Evolutionary conservation across 2,888 invertebrate species (phyloP).

Genomic region (Clostera curtula): DNA sequence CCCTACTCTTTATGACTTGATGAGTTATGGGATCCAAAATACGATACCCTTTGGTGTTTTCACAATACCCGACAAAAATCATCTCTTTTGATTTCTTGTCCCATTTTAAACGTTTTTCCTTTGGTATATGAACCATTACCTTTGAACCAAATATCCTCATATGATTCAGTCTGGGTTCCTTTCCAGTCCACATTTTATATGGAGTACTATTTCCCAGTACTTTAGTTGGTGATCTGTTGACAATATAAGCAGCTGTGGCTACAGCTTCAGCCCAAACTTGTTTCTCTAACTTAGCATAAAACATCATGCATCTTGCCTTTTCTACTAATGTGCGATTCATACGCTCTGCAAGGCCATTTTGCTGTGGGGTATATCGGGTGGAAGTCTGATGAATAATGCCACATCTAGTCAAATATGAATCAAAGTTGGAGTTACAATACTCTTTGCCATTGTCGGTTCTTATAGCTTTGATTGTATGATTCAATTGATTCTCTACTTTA

Average conservation of each 20-base stretch:
- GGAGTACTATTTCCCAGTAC: neutral
- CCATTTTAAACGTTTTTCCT: slow-evolving; percentile 4
- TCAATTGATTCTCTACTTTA: neutral
- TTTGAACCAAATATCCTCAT: slow-evolving; percentile 2
- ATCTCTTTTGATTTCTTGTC: slow-evolving; percentile 4
- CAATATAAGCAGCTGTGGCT: slow-evolving; percentile 2
- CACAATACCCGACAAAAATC: slow-evolving; percentile 5
- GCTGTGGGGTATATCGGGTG: slow-evolving; percentile 1
- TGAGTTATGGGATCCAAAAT: slow-evolving; percentile 11
- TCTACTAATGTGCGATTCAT: slow-evolving; percentile 4
- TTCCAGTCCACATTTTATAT: slow-evolving; percentile 2
- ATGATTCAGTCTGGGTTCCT: slow-evolving; percentile 3
- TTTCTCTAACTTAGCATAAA: slow-evolving; percentile 1
- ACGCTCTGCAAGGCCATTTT: slow-evolving; percentile 1
- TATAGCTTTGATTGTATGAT: neutral
- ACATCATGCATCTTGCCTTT: slow-evolving; percentile 1
- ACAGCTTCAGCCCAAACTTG: slow-evolving; percentile 3
- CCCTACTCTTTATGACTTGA: slow-evolving; percentile 15
- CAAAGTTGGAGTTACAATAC: neutral
- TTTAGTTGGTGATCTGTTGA: slow-evolving; percentile 1
- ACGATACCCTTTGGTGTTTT: slow-evolving; percentile 3
- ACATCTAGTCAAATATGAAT: neutral
- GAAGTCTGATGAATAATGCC: neutral
- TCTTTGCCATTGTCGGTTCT: slow-evolving; percentile 1
- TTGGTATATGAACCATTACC: slow-evolving; percentile 4